These are phyloP conservation scores for Hoplostethus atlanticus DNA, from an alignment of 2,797 vertebrate species.

Conservation along the genomic window DNA sequence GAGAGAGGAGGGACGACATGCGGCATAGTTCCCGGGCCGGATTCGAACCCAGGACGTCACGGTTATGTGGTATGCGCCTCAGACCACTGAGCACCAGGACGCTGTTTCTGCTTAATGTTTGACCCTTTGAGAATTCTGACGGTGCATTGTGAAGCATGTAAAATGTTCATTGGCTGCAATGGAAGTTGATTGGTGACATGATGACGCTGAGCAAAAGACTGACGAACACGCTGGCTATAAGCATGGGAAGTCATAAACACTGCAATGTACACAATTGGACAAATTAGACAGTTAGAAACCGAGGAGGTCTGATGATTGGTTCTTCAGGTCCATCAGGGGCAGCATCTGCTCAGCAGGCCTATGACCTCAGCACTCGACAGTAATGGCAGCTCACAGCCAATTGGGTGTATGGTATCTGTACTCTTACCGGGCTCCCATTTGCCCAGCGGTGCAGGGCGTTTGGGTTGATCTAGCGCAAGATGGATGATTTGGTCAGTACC, in stretches of 20 bases:
- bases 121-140: neutral
- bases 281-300: constrained; percentile 55
- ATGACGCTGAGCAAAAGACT: constrained; percentile 14
- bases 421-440: constrained; percentile 36
- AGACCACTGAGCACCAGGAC: neutral
- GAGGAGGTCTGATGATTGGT: constrained; percentile 49
- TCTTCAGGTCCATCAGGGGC: constrained; percentile 47
- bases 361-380: constrained; percentile 64
- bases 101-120: neutral
- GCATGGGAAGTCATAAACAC: constrained; percentile 48
- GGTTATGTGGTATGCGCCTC: too few species aligned
- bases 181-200: too few species aligned
- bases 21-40: too few species aligned
- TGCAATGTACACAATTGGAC: constrained; percentile 56
- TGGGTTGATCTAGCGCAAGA: constrained; percentile 25
- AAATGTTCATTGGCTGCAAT: neutral
- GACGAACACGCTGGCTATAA: constrained; percentile 20
- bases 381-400: constrained; percentile 57
- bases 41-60: too few species aligned
- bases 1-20: too few species aligned
- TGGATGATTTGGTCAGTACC: constrained; percentile 31
- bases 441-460: constrained; percentile 38
- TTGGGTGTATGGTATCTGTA: constrained; percentile 53
- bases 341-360: constrained; percentile 78
- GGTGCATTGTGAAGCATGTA: neutral